Base-by-base conservation (phyloP, 2,797 vertebrate species). In the Pipistrellus pygmaeus region DNA sequence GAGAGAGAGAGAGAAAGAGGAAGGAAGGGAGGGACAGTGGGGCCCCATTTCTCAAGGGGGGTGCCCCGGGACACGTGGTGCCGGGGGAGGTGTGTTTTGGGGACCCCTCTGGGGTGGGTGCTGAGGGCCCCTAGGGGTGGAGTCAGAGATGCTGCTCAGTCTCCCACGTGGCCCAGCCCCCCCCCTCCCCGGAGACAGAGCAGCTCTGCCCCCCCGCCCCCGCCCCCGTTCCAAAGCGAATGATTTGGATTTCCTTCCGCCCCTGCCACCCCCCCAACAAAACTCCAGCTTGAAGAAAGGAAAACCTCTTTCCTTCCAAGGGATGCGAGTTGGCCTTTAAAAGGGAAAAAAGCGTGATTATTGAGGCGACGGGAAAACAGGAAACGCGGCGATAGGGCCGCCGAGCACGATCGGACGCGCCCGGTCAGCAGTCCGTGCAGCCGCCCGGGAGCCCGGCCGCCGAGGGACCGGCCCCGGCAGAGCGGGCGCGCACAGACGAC, bases 371-470 rank as follows among this genome's bases (percentile, higher is more conserved):
- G 27, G 73, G 84, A 51, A 82, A 90, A 68, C 71, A 93, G 83
- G 96, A 93, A 95, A 85, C 5, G 57, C 88, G 85, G 90, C 93
- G 95, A 85, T 35, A 75, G 94, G 88, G 44, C 44, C 48, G 1
- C 38, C 48, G 23, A 15, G 88, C 75, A 90, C 30, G 13, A 25
- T 13, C 2, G 41, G 69, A 72, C 75, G 73, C 82, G 53, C 95
- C 94, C 6, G 38, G 6, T 41, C 38, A 41, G 38, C 38, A 41
- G 44, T 44, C 8, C 44, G 9, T 44, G 44, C 44, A 44, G 44
- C 44, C 44, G 44, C 4, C 51, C 51, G 5, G 51, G 48, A 14
- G 30, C 46, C 0, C 20, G 27, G 12, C 44, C 44, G 8, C 44
- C 44, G 44, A 9, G 44, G 44, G 44, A 44, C 44, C 44, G 0